A percentile compares a stretch with the other conserved stretches of the same genome.
These are phyloP conservation scores for Dascyllus trimaculatus DNA, from an alignment of 2,113 vertebrate genomes.

Conservation along the genomic window DNA sequence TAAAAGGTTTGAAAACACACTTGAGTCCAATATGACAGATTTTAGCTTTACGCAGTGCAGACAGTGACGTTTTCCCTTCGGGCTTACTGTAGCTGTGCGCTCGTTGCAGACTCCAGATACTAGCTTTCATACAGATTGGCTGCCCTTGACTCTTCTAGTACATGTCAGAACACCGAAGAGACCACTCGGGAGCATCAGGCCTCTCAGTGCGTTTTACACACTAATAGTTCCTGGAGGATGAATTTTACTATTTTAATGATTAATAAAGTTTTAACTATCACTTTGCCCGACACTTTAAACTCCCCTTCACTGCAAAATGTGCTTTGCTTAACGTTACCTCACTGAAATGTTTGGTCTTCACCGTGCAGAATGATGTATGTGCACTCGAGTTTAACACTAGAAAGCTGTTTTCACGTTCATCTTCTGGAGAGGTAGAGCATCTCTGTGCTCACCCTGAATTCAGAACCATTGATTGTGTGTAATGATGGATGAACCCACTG, in stretches of 20 bases:
- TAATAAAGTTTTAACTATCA: neutral
- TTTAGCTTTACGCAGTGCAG: too few relatives aligned
- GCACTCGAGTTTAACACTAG: too few relatives aligned
- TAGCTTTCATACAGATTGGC: neutral
- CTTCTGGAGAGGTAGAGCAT: too few relatives aligned
- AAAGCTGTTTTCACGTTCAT: too few relatives aligned
- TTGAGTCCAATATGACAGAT: too few relatives aligned
- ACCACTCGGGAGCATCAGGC: neutral
- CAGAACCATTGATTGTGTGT: too few relatives aligned
- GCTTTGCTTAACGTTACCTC: neutral
- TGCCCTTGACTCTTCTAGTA: neutral
- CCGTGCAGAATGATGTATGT: neutral
- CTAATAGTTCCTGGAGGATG: neutral
- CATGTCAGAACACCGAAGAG: neutral
- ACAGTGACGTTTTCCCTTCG: too few relatives aligned
- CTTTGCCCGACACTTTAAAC: neutral
- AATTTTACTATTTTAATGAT: neutral
- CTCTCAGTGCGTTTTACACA: neutral
- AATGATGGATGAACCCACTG: too few relatives aligned
- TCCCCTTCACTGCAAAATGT: neutral
- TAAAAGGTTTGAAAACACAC: too few relatives aligned
- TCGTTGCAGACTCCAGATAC: too few relatives aligned
- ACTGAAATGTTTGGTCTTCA: neutral
- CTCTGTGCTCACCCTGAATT: too few relatives aligned
- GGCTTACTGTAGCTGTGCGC: too few relatives aligned